Base-by-base conservation (phyloP, 2,888 invertebrate species). In the Electrophaes corylata region DNA sequence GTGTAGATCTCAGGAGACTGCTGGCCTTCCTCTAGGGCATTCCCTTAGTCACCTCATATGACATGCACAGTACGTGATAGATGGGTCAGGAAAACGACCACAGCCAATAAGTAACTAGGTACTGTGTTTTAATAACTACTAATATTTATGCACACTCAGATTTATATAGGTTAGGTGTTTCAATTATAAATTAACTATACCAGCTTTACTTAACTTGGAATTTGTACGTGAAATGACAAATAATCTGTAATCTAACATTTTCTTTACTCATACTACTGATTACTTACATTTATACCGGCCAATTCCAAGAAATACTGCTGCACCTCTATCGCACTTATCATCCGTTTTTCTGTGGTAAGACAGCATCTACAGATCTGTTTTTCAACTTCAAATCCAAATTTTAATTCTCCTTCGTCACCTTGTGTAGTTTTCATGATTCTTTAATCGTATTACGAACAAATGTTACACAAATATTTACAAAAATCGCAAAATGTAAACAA, bases 301-400 rank as follows among this genome's bases (percentile, higher is more conserved):
- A 90, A 75, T 62, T 88, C 86, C 31, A 68, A 63, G 41, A 87
- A 81, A 67, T 77, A 70, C 0, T 65, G 49, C 2, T 69, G 65
- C 40, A 70, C 80, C 1, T 57, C 11, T 0, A 57, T 47, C 0
- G 78, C 75, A 59, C 65, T 72, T 1, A 55, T 57, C 77, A 87
- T 79, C n/a, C 65, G 69, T 35, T 72, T 77, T 6, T 83, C 76
- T 1, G 81, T 83, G 0, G 78, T 72, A 19, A 90, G 78, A 76
- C 90, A 90, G 57, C 86, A 86, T 29, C 89, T 72, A 48, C 90
- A 90, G 18, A 90, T 76, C 1, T 75, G 59, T 53, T 73, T 76
- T 0, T 57, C 55, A 0, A 59, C 39, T n/a, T 78, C 79, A n/a
- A 75, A 64, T 26, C 67, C 65, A 5, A 71, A 35, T 63, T 79